These are phyloP conservation scores for Euplexia lucipara DNA, from an alignment of 2,888 invertebrate species.

Conservation along the genomic window DNA sequence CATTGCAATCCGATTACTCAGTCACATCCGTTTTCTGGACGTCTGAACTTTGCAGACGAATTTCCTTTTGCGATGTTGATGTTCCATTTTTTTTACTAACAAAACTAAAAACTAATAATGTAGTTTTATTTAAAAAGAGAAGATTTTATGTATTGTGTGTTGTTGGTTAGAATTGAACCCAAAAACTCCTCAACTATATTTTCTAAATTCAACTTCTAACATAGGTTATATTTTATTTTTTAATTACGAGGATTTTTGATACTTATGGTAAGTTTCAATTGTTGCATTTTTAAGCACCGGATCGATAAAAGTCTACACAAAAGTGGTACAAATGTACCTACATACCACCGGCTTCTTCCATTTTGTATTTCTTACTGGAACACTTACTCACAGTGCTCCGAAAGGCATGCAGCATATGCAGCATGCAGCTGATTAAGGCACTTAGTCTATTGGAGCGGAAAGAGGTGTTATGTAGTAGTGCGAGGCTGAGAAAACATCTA, in stretches of 20 bases:
- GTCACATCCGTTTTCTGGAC: conserved; percentile 24
- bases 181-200: too few species aligned
- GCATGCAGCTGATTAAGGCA: conserved; percentile 28
- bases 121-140: too few species aligned
- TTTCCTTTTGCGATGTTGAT: conserved; percentile 4
- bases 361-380: conserved; percentile 34
- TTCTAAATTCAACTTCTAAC: too few species aligned
- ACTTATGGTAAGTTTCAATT: too few species aligned
- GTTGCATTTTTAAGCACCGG: too few species aligned
- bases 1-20: conserved; percentile 42
- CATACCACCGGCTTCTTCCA: conserved; percentile 29
- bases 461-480: not conserved
- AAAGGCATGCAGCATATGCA: conserved; percentile 12
- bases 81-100: not conserved
- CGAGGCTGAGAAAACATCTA: not conserved
- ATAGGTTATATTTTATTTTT: too few species aligned
- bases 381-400: conserved; percentile 11
- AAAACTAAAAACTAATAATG: too few species aligned
- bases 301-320: not conserved
- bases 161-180: too few species aligned
- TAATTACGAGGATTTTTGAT: too few species aligned
- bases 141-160: not conserved
- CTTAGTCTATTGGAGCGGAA: not conserved
- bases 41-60: conserved; percentile 23
- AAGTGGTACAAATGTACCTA: conserved; percentile 16